Base-by-base conservation (phyloP, 2,888 invertebrate genomes). In the Julus scanicus region DNA sequence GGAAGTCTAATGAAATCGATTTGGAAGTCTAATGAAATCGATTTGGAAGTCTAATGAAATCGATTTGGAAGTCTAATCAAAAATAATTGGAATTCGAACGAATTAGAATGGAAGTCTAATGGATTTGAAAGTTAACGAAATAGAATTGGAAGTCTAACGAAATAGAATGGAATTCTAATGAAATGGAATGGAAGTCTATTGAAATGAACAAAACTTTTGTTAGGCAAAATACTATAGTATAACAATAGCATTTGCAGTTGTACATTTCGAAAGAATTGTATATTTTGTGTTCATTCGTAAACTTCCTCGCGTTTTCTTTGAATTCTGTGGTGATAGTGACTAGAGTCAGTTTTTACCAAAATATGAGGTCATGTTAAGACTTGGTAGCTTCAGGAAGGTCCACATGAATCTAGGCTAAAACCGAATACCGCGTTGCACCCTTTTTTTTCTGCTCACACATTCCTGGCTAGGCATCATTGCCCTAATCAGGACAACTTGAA, bases 331-430 rank as follows among this genome's bases (percentile, higher is more conserved):
- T 29, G 29, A 29, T 29, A 29, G 8, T 80, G 80, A 80, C 80
- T 80, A 15, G 20, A 37, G 29, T 80, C 29, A 71, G 15, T 80
- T 80, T 80, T 80, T 80, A 3, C 37, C 37, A 80, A 80, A 80
- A 80, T 80, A 80, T 80, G 80, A 80, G 80, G 80, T 80, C 80
- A 80, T 37, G 11, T 71, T 29, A 13, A 71, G 29, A 71, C 71
- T 71, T 71, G 37, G 15, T 80, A 80, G 13, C n/a, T n/a, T n/a
- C 15, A 37, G 80, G 37, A 80, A 80, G 80, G 80, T 80, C 80
- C 80, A 80, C 37, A 37, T 37, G 80, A 80, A 80, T 80, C 80
- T 80, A 80, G 80, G 37, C 80, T 80, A 80, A 80, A 80, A 80
- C 37, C 37, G 80, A 80, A 80, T 80, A 39, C 80, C 2, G 15